Conservation (phyloP, 2,797 vertebrate species). For the Xenopus petersii region DNA sequence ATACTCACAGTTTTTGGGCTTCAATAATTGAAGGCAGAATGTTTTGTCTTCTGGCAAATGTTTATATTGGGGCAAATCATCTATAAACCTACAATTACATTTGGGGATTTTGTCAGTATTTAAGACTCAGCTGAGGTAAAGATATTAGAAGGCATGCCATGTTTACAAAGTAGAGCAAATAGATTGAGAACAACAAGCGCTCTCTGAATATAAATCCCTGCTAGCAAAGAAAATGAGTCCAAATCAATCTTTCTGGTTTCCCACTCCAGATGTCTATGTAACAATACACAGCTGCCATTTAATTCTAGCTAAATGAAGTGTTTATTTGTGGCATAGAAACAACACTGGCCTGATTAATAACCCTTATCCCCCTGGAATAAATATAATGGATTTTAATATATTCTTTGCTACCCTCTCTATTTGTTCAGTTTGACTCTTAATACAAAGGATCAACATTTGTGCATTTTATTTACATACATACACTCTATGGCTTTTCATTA, state of each 20-base stretch:
- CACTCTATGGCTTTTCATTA: background rate
- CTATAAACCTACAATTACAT: conserved; percentile 38
- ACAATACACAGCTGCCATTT: conserved; percentile 44
- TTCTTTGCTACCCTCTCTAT: conserved; percentile 34
- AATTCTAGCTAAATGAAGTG: conserved; percentile 45
- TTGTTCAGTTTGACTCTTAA: conserved; percentile 22
- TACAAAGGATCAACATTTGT: conserved; percentile 28
- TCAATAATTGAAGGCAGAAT: conserved; percentile 38
- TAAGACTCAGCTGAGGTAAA: conserved; percentile 34
- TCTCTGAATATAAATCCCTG: conserved; percentile 40
- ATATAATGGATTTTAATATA: conserved; percentile 23
- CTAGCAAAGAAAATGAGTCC: conserved; percentile 38
- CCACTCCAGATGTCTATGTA: conserved; percentile 44
- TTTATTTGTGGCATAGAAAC: conserved; percentile 36
- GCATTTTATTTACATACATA: conserved; percentile 18
- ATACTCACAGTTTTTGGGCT: conserved; percentile 28
- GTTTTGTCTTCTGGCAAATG: conserved; percentile 34
- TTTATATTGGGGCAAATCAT: conserved; percentile 40
- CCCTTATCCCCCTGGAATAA: conserved; percentile 26
- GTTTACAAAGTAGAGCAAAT: conserved; percentile 36
- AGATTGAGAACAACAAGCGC: conserved; percentile 30
- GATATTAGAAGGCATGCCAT: conserved; percentile 30
- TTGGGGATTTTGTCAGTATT: conserved; percentile 36
- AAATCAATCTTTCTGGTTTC: conserved; percentile 39
- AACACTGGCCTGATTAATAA: conserved; percentile 42